Conservation (phyloP, 2,888 invertebrate genomes). For the Xanthorhoe spadicearia region DNA sequence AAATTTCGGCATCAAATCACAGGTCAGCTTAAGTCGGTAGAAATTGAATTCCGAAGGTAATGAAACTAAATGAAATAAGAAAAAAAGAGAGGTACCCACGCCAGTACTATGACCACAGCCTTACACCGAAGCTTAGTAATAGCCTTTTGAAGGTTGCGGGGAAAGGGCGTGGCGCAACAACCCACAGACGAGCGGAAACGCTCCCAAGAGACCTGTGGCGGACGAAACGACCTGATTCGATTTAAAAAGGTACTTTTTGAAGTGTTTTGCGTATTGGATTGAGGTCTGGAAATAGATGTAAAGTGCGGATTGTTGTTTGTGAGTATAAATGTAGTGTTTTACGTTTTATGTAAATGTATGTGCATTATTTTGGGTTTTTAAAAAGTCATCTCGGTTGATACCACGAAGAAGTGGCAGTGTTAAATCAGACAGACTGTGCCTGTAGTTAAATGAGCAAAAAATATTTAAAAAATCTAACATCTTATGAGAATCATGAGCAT, state of each 20-base stretch:
- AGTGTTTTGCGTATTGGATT: constrained; percentile 3
- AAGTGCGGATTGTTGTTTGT: background rate
- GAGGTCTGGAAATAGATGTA: background rate
- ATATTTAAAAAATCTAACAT: no score
- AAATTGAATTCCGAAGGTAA: no score
- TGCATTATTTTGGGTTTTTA: no score
- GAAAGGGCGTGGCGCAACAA: constrained; percentile 16
- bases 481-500: no score
- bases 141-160: constrained; percentile 27
- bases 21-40: no score
- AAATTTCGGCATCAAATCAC: no score
- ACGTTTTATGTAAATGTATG: background rate
- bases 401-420: no score
- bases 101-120: constrained; percentile 5
- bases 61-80: no score
- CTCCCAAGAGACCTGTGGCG: constrained; percentile 6
- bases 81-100: no score
- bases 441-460: no score
- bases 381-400: no score
- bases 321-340: background rate
- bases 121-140: constrained; percentile 21
- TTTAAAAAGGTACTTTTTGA: constrained; percentile 14
- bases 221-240: constrained; percentile 12
- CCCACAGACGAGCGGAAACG: constrained; percentile 12
- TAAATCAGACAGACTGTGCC: no score